These are phyloP conservation scores for Sabellastarte sp. DNA, from an alignment of 2,888 invertebrate genomes.

Conservation along the genomic window DNA sequence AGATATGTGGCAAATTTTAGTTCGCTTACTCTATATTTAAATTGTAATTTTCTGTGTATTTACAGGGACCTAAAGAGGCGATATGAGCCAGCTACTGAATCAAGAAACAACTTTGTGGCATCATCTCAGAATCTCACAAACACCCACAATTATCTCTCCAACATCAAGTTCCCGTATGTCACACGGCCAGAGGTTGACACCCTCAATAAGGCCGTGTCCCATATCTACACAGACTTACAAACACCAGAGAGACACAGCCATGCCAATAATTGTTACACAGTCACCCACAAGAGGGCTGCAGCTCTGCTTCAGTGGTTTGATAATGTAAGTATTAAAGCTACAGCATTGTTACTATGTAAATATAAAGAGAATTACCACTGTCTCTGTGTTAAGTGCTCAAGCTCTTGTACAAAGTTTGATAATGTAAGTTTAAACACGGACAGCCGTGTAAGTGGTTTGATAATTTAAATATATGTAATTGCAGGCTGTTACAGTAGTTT, in stretches of 20 bases:
- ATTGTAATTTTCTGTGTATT: not conserved
- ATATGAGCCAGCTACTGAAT: conserved; percentile 62
- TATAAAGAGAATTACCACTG: too few species aligned
- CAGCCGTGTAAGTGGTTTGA: too few species aligned
- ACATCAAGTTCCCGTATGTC: conserved; percentile 61
- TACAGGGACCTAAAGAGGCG: conserved; percentile 24
- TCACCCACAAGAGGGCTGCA: conserved; percentile 59
- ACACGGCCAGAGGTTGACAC: conserved; percentile 61
- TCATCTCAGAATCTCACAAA: conserved; percentile 63
- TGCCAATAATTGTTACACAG: conserved; percentile 60
- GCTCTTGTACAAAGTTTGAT: too few species aligned
- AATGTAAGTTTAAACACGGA: too few species aligned
- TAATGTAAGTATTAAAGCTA: conserved; percentile 55
- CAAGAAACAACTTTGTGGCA: conserved; percentile 63
- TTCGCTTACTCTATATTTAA: too few species aligned
- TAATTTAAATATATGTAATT: too few species aligned
- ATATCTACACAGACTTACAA: conserved; percentile 63
- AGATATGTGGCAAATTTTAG: too few species aligned
- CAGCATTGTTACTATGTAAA: too few species aligned
- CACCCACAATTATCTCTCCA: conserved; percentile 61
- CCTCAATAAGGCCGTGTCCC: conserved; percentile 60
- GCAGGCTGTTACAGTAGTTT: too few species aligned
- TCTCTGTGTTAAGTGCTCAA: too few species aligned
- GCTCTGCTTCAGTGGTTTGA: conserved; percentile 64
- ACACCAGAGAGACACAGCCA: conserved; percentile 56